These are phyloP conservation scores for Neopipo cinnamomea DNA, from an alignment of 2,113 vertebrate genomes.

Conservation along the genomic window DNA sequence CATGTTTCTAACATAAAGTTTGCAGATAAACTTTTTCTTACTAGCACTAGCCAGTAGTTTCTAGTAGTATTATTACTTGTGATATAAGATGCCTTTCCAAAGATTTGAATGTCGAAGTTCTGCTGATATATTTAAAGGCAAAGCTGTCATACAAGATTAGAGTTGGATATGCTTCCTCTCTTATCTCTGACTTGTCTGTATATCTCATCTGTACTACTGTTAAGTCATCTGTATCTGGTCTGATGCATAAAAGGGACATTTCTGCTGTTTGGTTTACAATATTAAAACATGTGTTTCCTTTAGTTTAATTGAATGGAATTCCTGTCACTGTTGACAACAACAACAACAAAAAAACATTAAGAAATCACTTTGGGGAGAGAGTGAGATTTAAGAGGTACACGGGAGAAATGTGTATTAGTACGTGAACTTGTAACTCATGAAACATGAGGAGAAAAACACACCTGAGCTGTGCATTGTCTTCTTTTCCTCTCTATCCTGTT, in stretches of 20 bases:
- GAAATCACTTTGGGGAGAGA: not conserved
- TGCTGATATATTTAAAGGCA: not conserved
- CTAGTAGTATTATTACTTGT: not conserved
- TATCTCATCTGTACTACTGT: not conserved
- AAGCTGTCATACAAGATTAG: not conserved
- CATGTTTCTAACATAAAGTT: not conserved
- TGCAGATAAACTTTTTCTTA: not conserved
- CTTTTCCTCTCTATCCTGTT: not conserved
- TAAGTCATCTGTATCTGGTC: not conserved
- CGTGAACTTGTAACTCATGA: not conserved
- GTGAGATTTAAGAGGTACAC: not conserved
- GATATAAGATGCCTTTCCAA: not conserved
- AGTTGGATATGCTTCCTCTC: not conserved
- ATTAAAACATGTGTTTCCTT: not conserved
- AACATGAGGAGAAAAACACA: not conserved
- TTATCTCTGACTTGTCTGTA: not conserved
- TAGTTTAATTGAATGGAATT: not conserved
- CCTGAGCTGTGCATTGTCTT: not conserved
- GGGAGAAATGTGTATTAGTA: not conserved
- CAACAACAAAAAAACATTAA: not conserved
- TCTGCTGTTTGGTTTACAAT: not conserved
- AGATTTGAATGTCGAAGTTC: not conserved
- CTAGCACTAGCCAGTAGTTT: not conserved
- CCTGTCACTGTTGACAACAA: not conserved
- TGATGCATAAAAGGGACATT: not conserved